Conservation (phyloP, 2,113 vertebrate species). For the Albula glossodonta region DNA sequence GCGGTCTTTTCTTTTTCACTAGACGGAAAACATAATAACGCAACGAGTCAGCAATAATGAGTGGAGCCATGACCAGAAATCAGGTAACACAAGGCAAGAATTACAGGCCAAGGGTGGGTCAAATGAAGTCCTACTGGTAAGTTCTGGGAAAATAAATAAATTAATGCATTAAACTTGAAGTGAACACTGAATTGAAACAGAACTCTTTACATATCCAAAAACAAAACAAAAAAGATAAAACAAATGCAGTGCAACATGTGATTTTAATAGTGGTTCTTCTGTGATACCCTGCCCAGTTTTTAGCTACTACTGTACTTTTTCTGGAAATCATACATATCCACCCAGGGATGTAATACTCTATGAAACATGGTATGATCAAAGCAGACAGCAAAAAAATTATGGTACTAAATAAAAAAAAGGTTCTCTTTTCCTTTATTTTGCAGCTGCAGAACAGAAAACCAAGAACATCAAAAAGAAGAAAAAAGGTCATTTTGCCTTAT, state of each 20-base stretch:
- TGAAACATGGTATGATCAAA: slow-evolving; percentile 3
- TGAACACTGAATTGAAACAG: background rate
- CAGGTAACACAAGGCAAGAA: background rate
- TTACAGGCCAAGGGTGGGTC: background rate
- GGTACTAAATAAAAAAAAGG: background rate
- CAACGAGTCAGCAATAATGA: slow-evolving; percentile 8
- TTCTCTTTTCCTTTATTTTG: slow-evolving; percentile 41
- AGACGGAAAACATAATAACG: slow-evolving; percentile 17
- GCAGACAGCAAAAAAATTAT: background rate
- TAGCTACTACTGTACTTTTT: background rate
- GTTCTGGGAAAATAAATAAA: too few relatives aligned
- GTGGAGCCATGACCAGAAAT: background rate
- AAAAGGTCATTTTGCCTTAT: slow-evolving; percentile 76
- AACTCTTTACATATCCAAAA: background rate
- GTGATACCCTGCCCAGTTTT: too few relatives aligned
- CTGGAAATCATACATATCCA: background rate
- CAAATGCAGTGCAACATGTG: background rate
- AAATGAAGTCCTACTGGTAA: background rate
- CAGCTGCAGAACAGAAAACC: slow-evolving; percentile 62
- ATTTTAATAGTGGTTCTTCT: slow-evolving; percentile 1
- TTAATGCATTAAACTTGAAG: too few relatives aligned
- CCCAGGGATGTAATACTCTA: background rate
- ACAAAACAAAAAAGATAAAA: background rate
- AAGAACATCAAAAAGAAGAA: slow-evolving; percentile 69
- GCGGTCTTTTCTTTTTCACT: background rate